Percentiles rank a stretch among this genome's conserved stretches.
phyloP scores from a whole-genome alignment of 2,888 invertebrate species.

The Tubiluchus corallicola region DNA sequence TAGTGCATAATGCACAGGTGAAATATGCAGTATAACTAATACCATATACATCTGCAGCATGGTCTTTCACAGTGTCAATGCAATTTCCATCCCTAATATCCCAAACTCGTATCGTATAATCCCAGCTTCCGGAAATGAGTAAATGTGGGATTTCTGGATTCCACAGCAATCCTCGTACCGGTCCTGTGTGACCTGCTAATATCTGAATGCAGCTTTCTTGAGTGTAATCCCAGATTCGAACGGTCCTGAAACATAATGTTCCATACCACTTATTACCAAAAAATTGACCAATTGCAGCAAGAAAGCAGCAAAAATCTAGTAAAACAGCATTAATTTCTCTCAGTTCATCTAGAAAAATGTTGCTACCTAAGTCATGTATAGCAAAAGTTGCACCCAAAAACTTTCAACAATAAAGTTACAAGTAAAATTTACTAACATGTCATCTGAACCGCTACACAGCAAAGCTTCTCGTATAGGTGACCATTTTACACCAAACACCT shows the following conservation, averaged over 20 bases:
- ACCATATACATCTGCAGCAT: constrained; percentile 34
- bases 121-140: constrained; percentile 31
- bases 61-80: constrained; percentile 27
- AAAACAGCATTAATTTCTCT: too few species aligned
- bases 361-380: too few species aligned
- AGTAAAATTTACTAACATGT: constrained; percentile 19
- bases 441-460: constrained; percentile 31
- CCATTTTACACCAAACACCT: constrained; percentile 31
- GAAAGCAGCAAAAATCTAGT: not conserved
- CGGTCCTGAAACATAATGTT: constrained; percentile 14
- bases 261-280: not conserved
- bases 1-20: constrained; percentile 5
- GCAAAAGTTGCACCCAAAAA: too few species aligned
- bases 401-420: not conserved
- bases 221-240: constrained; percentile 30
- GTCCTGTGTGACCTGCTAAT: constrained; percentile 27
- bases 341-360: too few species aligned
- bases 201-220: constrained; percentile 24
- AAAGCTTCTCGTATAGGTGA: constrained; percentile 28
- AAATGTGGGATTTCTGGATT: constrained; percentile 30
- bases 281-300: not conserved
- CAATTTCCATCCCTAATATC: constrained; percentile 29
- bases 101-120: constrained; percentile 29
- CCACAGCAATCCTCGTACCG: constrained; percentile 30
- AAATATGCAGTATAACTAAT: constrained; percentile 10